Base-by-base conservation (phyloP, 2,113 vertebrate genomes). In the Equus przewalskii region DNA sequence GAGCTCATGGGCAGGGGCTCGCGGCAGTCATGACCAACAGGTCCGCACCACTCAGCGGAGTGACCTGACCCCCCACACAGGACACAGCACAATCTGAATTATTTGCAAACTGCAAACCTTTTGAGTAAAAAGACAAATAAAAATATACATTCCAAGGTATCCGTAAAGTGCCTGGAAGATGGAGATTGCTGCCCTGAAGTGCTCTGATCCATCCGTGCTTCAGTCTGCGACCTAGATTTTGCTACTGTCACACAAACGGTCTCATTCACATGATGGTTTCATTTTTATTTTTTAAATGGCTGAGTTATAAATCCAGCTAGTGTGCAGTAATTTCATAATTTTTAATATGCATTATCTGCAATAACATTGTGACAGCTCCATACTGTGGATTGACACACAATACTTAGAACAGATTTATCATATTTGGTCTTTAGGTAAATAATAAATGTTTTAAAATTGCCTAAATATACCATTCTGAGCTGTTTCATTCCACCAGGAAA, bases 381-480 rank as follows among this genome's bases (percentile, higher is more conserved):
- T 97, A 98, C 97, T 96, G 97, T 97, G 98, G 97, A 95, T 96
- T 93, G 98, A 99, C 98, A 98, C 98, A 98, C 97, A 98, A 98
- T 97, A 99, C 98, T 98, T 96, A 94, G 97, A 98, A 99, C 98
- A 99, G 98, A 97, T 98, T 98, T 97, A 98, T 98, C 98, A 79
- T 99, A 98, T 99, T 99, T 99, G 99, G 99, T 99, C 99, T 99
- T 98, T 94, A 98, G 98, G 98, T 98, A 99, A 99, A 98, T 98
- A 98, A 96, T 84, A 96, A 96, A 96, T 98, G 96, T 98, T 98
- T 98, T 98, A 81, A 98, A 99, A 98, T 98, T 98, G 98, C 98
- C 98, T 99, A 98, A 98, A 98, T 98, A 98, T 98, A 98, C 98
- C 98, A 98, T 98, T 99, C 97, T 98, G 98, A 99, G 98, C 98